A percentile compares a stretch with the other conserved stretches of the same genome.
phyloP scores from a whole-genome alignment of 2,888 invertebrate genomes.

The Argyra leucocephala region DNA sequence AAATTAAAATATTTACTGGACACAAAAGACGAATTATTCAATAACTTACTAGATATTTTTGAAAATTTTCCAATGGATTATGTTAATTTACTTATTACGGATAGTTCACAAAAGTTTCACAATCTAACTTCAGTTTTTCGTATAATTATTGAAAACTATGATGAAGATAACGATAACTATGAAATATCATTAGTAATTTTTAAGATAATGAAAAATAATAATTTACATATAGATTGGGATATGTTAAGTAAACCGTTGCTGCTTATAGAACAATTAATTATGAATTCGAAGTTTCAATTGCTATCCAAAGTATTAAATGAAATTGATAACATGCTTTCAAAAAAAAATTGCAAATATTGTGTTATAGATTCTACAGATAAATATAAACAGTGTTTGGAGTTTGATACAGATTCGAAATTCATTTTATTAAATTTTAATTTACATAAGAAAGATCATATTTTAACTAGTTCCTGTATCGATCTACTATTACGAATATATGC shows the following conservation, averaged over 20 bases:
- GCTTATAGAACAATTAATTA: slow-evolving; percentile 74
- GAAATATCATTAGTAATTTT: slow-evolving; percentile 61
- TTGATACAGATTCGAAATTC: slow-evolving; percentile 27
- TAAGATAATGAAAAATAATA: slow-evolving; percentile 49
- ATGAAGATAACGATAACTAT: slow-evolving; percentile 45
- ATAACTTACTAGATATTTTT: slow-evolving; percentile 49
- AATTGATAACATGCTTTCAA: slow-evolving; percentile 26
- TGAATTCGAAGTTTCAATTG: slow-evolving; percentile 71
- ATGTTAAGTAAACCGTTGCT: slow-evolving; percentile 60
- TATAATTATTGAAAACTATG: slow-evolving; percentile 45
- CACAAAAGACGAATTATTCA: slow-evolving; percentile 30
- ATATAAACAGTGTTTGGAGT: slow-evolving; percentile 17
- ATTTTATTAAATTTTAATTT: slow-evolving; percentile 54
- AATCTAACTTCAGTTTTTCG: slow-evolving; percentile 56
- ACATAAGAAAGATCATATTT: slow-evolving; percentile 48
- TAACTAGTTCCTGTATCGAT: slow-evolving; percentile 57
- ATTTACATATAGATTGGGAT: slow-evolving; percentile 53
- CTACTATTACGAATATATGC: slow-evolving; percentile 63
- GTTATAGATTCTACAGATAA: slow-evolving; percentile 26
- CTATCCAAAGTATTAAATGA: slow-evolving; percentile 53
- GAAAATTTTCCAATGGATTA: slow-evolving; percentile 51
- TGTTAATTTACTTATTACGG: slow-evolving; percentile 53
- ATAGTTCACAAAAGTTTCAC: slow-evolving; percentile 53
- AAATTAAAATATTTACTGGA: slow-evolving; percentile 32
- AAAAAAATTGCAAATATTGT: slow-evolving; percentile 33